Evolutionary conservation across 2,797 vertebrate genomes (phyloP), one percentile per base, ranked within the genome.

Genomic region (Decapterus maruadsi): DNA sequence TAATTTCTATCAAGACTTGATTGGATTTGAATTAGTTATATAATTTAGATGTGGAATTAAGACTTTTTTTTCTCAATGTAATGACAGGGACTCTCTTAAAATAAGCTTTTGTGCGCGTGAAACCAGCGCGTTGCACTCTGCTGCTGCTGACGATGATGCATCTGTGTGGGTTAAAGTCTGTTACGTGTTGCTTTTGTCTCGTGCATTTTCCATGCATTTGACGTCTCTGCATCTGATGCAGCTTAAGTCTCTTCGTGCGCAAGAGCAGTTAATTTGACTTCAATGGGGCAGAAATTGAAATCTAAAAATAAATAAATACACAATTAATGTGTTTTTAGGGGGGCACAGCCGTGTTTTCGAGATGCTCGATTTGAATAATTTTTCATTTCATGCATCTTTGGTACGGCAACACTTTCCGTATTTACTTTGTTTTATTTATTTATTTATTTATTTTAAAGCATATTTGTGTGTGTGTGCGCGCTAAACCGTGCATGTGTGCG

Each of bases 351-450:
- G 56, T 46, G 53, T 26, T 42, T 42, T 55, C 14, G 26, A 42
- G 12, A 19, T 56, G 8, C 19, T 40, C 40, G 20, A 2, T 17
- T 34, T 45, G 17, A 20, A 61, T 65, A 16, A 60, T 42, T 73
- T 65, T 26, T 45, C 17, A 69, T 80, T 74, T 80, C 31, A 76
- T 78, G 72, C 75, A n/a, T 68, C 60, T 66, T 48, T 57, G 22
- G 6, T 20, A 8, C 1, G n/a, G 20, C 8, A 11, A 26, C 6
- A 40, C 66, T 63, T 72, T 61, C 22, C 16, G 38, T 22, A 43
- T 43, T 12, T 42, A 42, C 12, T 12, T 42, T 1, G 2, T 42
- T 26, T 26, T 26, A 26, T 42, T 42, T 42, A 9, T 40, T 40
- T 34, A 69, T 65, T 66, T 66, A 9, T 40, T 40, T 34, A 69